Evolutionary conservation across 2,113 vertebrate genomes (phyloP).

Genomic region (Oncorhynchus masou): DNA sequence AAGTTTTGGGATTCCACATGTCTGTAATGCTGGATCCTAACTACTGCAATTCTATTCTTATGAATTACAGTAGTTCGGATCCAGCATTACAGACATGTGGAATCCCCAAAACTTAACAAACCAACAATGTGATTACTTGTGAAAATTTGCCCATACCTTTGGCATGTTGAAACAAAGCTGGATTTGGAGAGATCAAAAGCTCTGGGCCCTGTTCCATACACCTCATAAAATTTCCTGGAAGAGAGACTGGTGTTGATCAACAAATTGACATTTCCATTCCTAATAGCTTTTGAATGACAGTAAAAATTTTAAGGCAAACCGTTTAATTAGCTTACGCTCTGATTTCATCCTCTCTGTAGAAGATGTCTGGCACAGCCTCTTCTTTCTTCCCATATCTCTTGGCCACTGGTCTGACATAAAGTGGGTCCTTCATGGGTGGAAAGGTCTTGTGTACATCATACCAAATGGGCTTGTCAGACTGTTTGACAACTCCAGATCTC

Average conservation of each 20-base stretch:
- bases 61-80: too few species aligned
- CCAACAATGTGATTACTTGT: not conserved
- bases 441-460: slow-evolving; percentile 84
- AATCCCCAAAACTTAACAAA: too few species aligned
- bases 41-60: too few species aligned
- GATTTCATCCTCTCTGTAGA: slow-evolving; percentile 87
- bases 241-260: not conserved
- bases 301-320: not conserved
- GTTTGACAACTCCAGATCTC: slow-evolving; percentile 76
- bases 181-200: slow-evolving; percentile 74
- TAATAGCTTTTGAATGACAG: not conserved
- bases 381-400: slow-evolving; percentile 44
- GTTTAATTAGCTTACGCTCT: slow-evolving; percentile 81
- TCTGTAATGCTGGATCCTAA: too few species aligned
- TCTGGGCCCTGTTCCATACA: slow-evolving; percentile 76
- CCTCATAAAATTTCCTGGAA: slow-evolving; percentile 83
- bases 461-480: slow-evolving; percentile 81
- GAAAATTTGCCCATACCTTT: slow-evolving; percentile 74
- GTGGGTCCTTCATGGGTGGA: slow-evolving; percentile 80
- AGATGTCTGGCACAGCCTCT: slow-evolving; percentile 70
- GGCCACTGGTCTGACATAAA: slow-evolving; percentile 56
- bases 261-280: not conserved
- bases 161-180: slow-evolving; percentile 82
- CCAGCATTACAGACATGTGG: too few species aligned
- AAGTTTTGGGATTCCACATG: too few species aligned